Evolutionary conservation across 2,888 invertebrate species (phyloP), one percentile per base, ranked within the genome.

Genomic region (Argyresthia albistria): DNA sequence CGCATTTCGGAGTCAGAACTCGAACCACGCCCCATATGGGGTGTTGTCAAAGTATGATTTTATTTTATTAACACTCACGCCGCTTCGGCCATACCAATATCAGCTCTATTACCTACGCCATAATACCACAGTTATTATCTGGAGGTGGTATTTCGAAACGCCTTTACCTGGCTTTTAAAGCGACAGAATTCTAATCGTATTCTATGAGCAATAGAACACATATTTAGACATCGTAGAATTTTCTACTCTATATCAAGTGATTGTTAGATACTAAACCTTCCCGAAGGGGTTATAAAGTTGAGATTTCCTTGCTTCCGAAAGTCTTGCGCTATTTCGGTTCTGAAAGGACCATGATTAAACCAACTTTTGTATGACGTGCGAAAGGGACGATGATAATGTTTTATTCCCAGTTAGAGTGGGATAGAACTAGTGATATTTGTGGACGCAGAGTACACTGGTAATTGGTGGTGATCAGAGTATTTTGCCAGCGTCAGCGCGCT

Each of bases 381-480:
- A 74, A 52, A 60, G 68, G 60, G 73, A 70, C 9, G 15, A 49
- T 58, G 36, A 62, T 59, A 53, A 48, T 12, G 54, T 56, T 56
- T 60, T 57, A 53, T 42, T 9, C 11, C 10, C 45, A 46, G 63
- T 52, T 50, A 58, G 64, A 71, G 53, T 50, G 64, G 56, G 69
- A 67, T 35, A 55, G 58, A 59, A 61, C 62, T 46, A 42, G 56
- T 43, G 62, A 67, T 77, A 72, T 76, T 73, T 73, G 79, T 69
- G 70, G 75, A 75, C 67, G 67, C 66, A 70, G 69, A 69, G 70
- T 77, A 76, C 76, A 70, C 66, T 70, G 73, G 80, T 87, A 86
- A 87, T 87, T 87, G 86, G 79, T 77, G 80, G 77, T 80, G 82
- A 83, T 84, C 81, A 79, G 64, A 70, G 73, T 81, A 80, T 83